Conservation (phyloP, 2,113 vertebrate species). For the Aegotheles bennettii region DNA sequence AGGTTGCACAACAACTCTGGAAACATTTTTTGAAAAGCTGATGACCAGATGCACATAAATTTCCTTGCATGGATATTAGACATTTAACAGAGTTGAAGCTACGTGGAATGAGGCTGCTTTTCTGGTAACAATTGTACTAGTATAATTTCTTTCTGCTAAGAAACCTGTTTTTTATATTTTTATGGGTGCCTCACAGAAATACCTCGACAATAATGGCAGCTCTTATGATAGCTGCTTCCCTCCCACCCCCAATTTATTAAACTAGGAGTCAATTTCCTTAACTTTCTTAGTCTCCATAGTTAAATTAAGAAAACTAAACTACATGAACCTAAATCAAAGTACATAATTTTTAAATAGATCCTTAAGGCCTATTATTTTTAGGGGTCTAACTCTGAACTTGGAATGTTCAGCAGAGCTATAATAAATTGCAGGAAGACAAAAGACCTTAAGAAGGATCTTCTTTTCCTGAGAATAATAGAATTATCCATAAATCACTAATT, state of each 20-base stretch:
- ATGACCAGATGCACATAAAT: neutral
- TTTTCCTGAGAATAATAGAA: neutral
- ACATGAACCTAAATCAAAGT: neutral
- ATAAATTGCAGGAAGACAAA: neutral
- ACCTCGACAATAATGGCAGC: neutral
- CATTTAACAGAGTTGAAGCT: fast-evolving
- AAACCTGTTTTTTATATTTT: neutral
- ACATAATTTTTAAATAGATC: neutral
- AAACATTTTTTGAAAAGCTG: neutral
- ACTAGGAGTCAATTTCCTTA: neutral
- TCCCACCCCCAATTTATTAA: neutral
- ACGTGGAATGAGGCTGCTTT: neutral
- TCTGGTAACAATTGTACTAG: neutral
- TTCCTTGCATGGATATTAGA: neutral
- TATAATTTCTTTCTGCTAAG: neutral
- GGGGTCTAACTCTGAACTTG: neutral
- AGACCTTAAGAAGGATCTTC: neutral
- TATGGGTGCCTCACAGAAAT: neutral
- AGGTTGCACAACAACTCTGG: neutral
- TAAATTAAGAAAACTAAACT: neutral
- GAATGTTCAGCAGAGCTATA: neutral
- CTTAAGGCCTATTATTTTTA: neutral
- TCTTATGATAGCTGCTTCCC: neutral
- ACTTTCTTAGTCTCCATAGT: neutral
- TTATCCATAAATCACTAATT: neutral